A percentile compares a stretch with the other conserved stretches of the same genome.
Evolutionary conservation across 2,888 invertebrate genomes (phyloP).

Genomic region (Pachycephus smyrnensis): DNA sequence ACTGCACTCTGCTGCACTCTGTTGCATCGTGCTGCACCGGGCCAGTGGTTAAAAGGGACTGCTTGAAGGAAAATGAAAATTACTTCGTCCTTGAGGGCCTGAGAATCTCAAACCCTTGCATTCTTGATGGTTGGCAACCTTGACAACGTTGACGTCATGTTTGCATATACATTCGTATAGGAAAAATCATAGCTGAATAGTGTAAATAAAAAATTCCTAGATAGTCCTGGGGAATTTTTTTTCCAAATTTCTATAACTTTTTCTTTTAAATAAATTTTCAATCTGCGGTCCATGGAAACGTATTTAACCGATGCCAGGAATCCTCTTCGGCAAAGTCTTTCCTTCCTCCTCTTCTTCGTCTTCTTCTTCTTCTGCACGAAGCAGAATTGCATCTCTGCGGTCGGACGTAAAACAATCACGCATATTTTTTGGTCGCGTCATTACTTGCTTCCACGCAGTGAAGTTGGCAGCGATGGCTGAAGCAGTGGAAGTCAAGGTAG

Average conservation of each 20-base stretch:
- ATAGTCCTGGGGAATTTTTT: no score
- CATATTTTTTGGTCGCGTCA: conserved; percentile 45
- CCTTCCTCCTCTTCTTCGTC: conserved; percentile 24
- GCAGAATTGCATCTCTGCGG: conserved; percentile 51
- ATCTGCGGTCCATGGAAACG: no score
- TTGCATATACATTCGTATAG: no score
- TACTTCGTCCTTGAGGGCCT: conserved; percentile 34
- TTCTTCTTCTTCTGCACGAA: background rate
- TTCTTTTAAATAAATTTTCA: no score
- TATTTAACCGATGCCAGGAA: conserved; percentile 9
- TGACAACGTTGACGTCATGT: no score
- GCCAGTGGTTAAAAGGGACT: background rate
- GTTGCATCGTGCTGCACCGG: no score
- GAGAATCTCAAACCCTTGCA: no score
- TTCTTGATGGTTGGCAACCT: no score
- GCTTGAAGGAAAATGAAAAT: conserved; percentile 45
- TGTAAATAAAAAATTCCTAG: no score
- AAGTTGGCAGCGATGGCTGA: background rate
- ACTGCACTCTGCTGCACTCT: background rate
- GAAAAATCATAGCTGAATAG: no score
- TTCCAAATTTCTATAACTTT: no score
- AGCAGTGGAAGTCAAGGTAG: background rate
- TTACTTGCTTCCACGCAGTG: conserved; percentile 36
- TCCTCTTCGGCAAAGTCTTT: conserved; percentile 31
- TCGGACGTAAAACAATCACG: conserved; percentile 56